phyloP scores from a whole-genome alignment of 2,888 invertebrate genomes.

The Xanthorhoe designata region DNA sequence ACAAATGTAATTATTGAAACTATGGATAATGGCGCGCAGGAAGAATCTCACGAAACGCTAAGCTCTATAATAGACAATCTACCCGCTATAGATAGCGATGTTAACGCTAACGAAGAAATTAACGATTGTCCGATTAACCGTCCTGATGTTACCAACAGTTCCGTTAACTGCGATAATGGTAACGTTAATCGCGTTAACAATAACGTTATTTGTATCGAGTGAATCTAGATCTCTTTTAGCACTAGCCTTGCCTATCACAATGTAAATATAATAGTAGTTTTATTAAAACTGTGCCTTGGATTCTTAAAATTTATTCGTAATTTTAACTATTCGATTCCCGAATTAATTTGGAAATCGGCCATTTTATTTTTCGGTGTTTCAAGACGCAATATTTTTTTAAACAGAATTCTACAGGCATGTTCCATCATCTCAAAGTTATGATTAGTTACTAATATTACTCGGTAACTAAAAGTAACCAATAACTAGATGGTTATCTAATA shows the following conservation, averaged over 20 bases:
- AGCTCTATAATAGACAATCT: conserved; percentile 72
- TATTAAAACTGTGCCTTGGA: conserved; percentile 42
- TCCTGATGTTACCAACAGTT: conserved; percentile 12
- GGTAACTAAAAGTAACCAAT: no score
- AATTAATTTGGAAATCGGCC: background rate
- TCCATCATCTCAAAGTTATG: no score
- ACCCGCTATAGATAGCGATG: conserved; percentile 76
- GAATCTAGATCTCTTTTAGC: conserved; percentile 37
- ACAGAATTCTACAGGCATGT: no score
- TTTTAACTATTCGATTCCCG: conserved; percentile 17
- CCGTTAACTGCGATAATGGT: conserved; percentile 5
- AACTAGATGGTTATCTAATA: no score
- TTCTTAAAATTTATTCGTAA: conserved; percentile 16
- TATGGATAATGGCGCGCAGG: conserved; percentile 32
- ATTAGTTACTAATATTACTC: no score
- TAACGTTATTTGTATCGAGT: conserved; percentile 32
- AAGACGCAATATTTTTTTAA: background rate
- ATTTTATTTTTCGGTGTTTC: background rate
- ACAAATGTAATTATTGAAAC: conserved; percentile 32
- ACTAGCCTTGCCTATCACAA: conserved; percentile 43
- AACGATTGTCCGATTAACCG: conserved; percentile 13
- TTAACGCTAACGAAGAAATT: conserved; percentile 67
- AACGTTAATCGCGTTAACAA: conserved; percentile 5
- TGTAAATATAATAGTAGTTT: conserved; percentile 32
- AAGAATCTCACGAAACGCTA: conserved; percentile 51